Evolutionary conservation across 2,113 vertebrate species (phyloP).

Genomic region (Triplophysa rosa): DNA sequence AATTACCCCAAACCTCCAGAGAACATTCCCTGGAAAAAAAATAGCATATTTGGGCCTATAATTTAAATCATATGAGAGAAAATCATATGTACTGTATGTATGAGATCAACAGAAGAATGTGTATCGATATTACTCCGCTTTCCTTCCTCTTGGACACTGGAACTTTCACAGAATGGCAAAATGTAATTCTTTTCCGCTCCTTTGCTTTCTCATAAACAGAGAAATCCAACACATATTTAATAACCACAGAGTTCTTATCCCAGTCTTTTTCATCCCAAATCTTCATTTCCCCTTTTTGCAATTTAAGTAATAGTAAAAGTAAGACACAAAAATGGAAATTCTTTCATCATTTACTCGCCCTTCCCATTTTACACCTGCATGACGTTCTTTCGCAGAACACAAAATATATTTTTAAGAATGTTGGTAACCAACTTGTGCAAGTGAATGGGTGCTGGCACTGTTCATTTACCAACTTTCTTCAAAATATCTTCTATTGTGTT

Average conservation of each 20-base stretch:
- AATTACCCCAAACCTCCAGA: neutral
- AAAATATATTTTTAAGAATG: too few species aligned
- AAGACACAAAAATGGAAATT: too few species aligned
- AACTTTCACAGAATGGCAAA: neutral
- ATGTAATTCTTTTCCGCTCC: slow-evolving; percentile 16
- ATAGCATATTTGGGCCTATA: neutral
- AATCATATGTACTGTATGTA: neutral
- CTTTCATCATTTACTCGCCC: too few species aligned
- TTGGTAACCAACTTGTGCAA: too few species aligned
- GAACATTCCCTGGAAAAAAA: neutral
- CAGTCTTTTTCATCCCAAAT: neutral
- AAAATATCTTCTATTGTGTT: too few species aligned
- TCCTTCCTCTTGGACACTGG: slow-evolving; percentile 2
- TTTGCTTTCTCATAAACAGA: slow-evolving; percentile 25
- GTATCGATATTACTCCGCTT: slow-evolving; percentile 1
- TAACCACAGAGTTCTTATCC: neutral
- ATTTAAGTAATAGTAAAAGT: too few species aligned
- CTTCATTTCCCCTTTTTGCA: neutral
- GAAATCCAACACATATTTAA: neutral
- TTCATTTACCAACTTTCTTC: too few species aligned
- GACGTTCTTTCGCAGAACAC: too few species aligned
- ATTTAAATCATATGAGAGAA: neutral
- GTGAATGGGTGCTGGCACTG: too few species aligned
- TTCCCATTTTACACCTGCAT: too few species aligned
- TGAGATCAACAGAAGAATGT: slow-evolving; percentile 17